These are phyloP conservation scores for Nebria ingens DNA, from an alignment of 1,140 invertebrate species.

Conservation along the genomic window DNA sequence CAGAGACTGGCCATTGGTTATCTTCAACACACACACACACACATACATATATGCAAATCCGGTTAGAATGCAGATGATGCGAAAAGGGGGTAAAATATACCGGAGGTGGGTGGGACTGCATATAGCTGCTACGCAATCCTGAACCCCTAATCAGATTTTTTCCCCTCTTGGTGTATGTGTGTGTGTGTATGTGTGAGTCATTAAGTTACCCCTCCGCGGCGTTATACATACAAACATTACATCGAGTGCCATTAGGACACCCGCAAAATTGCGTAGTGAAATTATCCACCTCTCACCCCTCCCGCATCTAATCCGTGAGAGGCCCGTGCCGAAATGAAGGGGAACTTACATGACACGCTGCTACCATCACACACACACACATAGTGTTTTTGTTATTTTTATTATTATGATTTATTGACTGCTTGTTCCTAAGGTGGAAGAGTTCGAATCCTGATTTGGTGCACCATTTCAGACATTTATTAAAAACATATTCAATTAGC, in stretches of 20 bases:
- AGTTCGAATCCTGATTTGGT: too few species aligned
- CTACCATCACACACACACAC: not conserved
- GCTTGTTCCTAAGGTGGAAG: too few species aligned
- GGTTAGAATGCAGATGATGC: slow-evolving; percentile 17
- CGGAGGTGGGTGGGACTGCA: slow-evolving; percentile 23
- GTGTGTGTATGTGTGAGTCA: slow-evolving; percentile 33
- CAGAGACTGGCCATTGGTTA: too few species aligned
- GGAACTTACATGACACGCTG: not conserved
- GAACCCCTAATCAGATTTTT: slow-evolving; percentile 33
- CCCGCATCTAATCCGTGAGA: too few species aligned
- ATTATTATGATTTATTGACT: too few species aligned
- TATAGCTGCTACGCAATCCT: slow-evolving; percentile 21
- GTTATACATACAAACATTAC: slow-evolving; percentile 26
- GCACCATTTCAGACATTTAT: too few species aligned
- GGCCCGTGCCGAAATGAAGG: too few species aligned
- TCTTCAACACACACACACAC: slow-evolving; percentile 19
- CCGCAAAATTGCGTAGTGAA: slow-evolving; percentile 32
- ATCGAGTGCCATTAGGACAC: slow-evolving; percentile 29
- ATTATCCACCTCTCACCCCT: slow-evolving; percentile 19
- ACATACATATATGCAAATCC: slow-evolving; percentile 13
- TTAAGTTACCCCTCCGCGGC: slow-evolving; percentile 30
- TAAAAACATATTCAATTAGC: too few species aligned
- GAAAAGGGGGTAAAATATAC: slow-evolving; percentile 26
- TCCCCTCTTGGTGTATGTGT: slow-evolving; percentile 24
- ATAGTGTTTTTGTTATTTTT: too few species aligned